A percentile compares a stretch with the other conserved stretches of the same genome.
These are phyloP conservation scores for Tiliacea citrago DNA, from an alignment of 2,888 invertebrate genomes.

Conservation along the genomic window DNA sequence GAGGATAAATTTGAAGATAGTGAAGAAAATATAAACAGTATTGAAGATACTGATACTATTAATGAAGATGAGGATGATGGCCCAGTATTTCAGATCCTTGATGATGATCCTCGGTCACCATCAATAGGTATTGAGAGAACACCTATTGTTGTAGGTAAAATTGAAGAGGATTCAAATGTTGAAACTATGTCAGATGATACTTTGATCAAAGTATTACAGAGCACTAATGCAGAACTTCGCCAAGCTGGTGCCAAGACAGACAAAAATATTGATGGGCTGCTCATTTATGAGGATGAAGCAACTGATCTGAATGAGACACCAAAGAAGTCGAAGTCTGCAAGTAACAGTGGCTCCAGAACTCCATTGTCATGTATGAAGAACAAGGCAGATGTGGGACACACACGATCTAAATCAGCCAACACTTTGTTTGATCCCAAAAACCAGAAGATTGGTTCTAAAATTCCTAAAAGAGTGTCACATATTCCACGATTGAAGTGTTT, in stretches of 20 bases:
- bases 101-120: slow-evolving; percentile 88
- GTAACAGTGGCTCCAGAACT: slow-evolving; percentile 83
- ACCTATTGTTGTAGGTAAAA: slow-evolving; percentile 84
- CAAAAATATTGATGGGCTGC: slow-evolving; percentile 85
- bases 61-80: slow-evolving; percentile 65
- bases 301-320: slow-evolving; percentile 77
- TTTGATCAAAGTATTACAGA: slow-evolving; percentile 85
- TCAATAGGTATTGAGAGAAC: slow-evolving; percentile 87
- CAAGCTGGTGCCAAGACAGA: slow-evolving; percentile 72
- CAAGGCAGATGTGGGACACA: slow-evolving; percentile 80
- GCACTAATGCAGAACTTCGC: slow-evolving; percentile 80
- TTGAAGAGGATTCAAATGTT: slow-evolving; percentile 77
- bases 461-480: slow-evolving; percentile 82
- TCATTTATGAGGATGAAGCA: slow-evolving; percentile 91
- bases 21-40: slow-evolving; percentile 63
- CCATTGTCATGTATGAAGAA: slow-evolving; percentile 89
- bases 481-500: slow-evolving; percentile 86
- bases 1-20: slow-evolving; percentile 76
- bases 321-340: slow-evolving; percentile 81
- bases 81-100: slow-evolving; percentile 77
- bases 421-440: slow-evolving; percentile 81
- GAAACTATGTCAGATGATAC: slow-evolving; percentile 88
- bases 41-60: slow-evolving; percentile 46
- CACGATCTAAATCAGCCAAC: slow-evolving; percentile 87
- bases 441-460: slow-evolving; percentile 72